phyloP scores from a whole-genome alignment of 2,888 invertebrate species.

The Octonoba sinensis region DNA sequence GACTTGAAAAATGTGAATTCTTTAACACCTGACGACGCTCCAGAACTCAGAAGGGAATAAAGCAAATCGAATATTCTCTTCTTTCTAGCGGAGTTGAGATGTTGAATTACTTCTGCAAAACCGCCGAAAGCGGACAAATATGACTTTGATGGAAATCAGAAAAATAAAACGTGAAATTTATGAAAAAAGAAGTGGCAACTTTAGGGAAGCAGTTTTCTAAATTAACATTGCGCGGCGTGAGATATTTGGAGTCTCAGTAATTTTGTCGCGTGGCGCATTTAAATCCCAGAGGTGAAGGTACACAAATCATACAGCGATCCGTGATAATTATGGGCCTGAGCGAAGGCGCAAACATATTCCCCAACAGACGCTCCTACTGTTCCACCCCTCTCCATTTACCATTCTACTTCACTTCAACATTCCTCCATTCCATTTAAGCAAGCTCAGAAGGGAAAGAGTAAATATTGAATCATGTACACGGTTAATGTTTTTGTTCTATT shows the following conservation, averaged over 20 bases:
- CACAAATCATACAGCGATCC: slow-evolving; percentile 47
- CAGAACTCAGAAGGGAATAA: background rate
- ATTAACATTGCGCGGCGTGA: slow-evolving; percentile 1
- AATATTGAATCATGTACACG: too few species aligned
- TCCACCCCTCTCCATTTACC: slow-evolving; percentile 5
- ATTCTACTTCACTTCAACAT: too few species aligned
- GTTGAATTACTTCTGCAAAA: background rate
- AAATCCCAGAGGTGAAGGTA: background rate
- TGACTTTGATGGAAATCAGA: slow-evolving; percentile 2
- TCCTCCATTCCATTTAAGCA: too few species aligned
- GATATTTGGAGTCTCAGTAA: slow-evolving; percentile 12
- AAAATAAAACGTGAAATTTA: background rate
- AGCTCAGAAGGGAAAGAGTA: too few species aligned
- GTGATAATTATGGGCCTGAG: slow-evolving; percentile 47
- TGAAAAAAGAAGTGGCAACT: background rate
- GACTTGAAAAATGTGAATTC: too few species aligned
- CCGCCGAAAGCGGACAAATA: slow-evolving; percentile 4
- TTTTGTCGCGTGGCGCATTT: slow-evolving; percentile 28
- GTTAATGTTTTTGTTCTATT: too few species aligned
- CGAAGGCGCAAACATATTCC: slow-evolving; percentile 13
- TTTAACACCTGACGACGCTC: too few species aligned
- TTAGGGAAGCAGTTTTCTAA: background rate
- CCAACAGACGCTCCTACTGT: background rate
- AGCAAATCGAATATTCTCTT: background rate
- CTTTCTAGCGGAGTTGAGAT: slow-evolving; percentile 1